Evolutionary conservation across 1,140 invertebrate species (phyloP).

Genomic region (Venturia canescens): DNA sequence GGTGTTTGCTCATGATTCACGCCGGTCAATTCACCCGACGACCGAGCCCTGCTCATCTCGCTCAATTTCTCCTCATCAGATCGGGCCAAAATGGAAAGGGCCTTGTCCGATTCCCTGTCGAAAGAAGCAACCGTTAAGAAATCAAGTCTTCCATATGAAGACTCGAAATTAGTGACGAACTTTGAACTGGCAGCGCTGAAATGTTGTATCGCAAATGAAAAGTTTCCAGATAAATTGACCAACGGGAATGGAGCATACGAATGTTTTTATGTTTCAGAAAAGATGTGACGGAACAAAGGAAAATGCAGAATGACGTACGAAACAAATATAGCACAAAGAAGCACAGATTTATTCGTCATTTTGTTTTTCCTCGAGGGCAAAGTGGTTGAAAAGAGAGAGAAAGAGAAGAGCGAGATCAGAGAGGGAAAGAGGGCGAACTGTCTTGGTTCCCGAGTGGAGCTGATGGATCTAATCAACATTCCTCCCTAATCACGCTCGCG

Average conservation of each 20-base stretch:
- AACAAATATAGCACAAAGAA: constrained; percentile 17
- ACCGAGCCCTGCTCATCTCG: constrained; percentile 24
- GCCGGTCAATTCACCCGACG: constrained; percentile 39
- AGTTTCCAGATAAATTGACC: no score
- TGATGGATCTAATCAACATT: constrained; percentile 76
- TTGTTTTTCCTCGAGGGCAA: neutral
- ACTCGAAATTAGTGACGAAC: neutral
- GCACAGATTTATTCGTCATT: constrained; percentile 22
- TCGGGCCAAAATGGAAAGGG: neutral
- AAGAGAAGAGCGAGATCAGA: constrained; percentile 58
- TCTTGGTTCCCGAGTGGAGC: constrained; percentile 60
- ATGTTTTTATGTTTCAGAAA: neutral
- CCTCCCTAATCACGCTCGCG: constrained; percentile 69
- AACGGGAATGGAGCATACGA: no score
- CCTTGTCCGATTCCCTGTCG: neutral
- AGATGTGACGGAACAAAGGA: neutral
- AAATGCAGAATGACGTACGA: neutral
- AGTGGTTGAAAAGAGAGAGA: constrained; percentile 10
- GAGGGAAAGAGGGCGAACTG: constrained; percentile 54
- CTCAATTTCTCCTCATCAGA: neutral
- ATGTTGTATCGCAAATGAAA: no score
- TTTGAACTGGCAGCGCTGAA: no score
- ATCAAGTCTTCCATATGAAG: neutral
- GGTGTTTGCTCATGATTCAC: constrained; percentile 41
- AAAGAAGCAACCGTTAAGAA: no score